phyloP scores from a whole-genome alignment of 2,797 vertebrate species.

The Arnoldichthys spilopterus region DNA sequence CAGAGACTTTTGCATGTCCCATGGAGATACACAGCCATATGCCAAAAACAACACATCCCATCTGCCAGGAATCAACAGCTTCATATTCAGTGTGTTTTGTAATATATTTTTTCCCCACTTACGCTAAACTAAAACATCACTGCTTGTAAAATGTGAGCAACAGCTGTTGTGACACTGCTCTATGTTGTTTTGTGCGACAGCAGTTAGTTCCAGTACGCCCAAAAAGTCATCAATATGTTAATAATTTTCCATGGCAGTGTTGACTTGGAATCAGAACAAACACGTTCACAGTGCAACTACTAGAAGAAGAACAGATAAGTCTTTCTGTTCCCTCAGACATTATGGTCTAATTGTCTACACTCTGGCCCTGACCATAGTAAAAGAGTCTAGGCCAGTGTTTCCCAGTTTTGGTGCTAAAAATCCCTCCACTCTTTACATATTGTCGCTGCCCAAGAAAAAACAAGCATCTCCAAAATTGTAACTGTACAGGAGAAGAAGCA shows the following conservation, averaged over 20 bases:
- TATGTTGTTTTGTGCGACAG: constrained; percentile 21
- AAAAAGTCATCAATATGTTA: constrained; percentile 27
- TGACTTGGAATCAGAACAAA: constrained; percentile 43
- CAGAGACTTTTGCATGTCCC: constrained; percentile 1
- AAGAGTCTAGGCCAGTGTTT: neutral
- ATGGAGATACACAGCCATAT: constrained; percentile 23
- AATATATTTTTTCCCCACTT: constrained; percentile 41
- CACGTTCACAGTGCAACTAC: constrained; percentile 24
- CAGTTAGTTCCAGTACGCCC: constrained; percentile 48
- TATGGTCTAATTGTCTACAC: constrained; percentile 12
- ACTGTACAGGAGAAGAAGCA: no score
- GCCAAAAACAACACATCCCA: constrained; percentile 10
- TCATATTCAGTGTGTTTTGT: constrained; percentile 39
- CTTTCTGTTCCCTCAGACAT: constrained; percentile 10
- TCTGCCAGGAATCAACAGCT: constrained; percentile 34
- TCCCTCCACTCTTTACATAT: neutral
- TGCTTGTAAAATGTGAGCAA: constrained; percentile 7
- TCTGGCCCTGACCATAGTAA: constrained; percentile 15
- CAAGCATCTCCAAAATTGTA: no score
- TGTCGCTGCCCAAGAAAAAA: no score
- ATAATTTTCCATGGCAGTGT: constrained; percentile 18
- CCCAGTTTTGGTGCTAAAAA: neutral
- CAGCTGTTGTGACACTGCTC: constrained; percentile 31
- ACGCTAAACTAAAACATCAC: constrained; percentile 11
- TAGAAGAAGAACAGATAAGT: constrained; percentile 7